These are phyloP conservation scores for Barnardius zonarius DNA, from an alignment of 2,113 vertebrate genomes.

Conservation along the genomic window DNA sequence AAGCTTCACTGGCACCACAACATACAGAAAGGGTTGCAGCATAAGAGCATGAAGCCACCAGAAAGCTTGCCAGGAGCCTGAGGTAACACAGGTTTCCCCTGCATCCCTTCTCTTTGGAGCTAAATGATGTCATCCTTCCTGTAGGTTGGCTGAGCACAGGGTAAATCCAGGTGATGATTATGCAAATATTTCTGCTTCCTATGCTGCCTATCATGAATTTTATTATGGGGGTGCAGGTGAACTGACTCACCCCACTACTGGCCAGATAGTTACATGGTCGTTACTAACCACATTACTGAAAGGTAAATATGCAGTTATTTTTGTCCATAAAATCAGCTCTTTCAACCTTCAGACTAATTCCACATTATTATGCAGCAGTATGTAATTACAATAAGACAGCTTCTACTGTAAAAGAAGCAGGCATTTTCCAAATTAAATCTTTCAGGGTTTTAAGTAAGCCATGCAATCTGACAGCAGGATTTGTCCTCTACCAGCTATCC, in stretches of 20 bases:
- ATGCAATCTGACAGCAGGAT: background rate
- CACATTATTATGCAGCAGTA: background rate
- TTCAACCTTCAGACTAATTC: conserved; percentile 38
- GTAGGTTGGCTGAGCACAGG: background rate
- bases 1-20: background rate
- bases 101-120: background rate
- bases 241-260: background rate
- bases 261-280: conserved; percentile 30
- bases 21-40: background rate
- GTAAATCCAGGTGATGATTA: background rate
- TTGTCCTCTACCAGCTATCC: background rate
- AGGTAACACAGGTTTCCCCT: background rate
- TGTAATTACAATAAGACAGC: background rate
- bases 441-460: background rate
- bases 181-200: background rate
- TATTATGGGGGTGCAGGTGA: background rate
- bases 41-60: background rate
- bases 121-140: background rate
- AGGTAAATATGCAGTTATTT: conserved; percentile 36
- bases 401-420: background rate
- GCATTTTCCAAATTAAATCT: background rate
- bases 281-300: conserved; percentile 6
- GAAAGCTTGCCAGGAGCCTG: background rate
- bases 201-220: background rate
- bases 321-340: conserved; percentile 28